These are phyloP conservation scores for Patella vulgata DNA, from an alignment of 1,140 invertebrate species.

Conservation along the genomic window DNA sequence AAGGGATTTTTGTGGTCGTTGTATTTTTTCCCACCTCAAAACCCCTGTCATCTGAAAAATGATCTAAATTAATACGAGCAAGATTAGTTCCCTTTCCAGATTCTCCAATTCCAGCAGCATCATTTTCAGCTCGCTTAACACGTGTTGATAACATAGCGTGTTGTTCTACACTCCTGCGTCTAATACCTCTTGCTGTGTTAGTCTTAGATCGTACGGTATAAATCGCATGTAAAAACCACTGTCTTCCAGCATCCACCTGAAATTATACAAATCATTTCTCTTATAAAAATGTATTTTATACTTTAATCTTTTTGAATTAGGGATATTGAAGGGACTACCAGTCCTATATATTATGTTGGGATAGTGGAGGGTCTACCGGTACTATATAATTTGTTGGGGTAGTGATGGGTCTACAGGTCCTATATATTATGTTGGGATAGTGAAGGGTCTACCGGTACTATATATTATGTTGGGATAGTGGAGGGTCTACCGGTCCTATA, in stretches of 20 bases:
- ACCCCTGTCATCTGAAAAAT: conserved; percentile 20
- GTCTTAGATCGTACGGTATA: conserved; percentile 59
- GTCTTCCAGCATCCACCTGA: conserved; percentile 60
- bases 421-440: too few species aligned
- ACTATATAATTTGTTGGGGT: too few species aligned
- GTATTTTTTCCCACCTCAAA: conserved; percentile 37
- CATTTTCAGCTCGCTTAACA: conserved; percentile 35
- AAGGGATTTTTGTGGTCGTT: conserved; percentile 24
- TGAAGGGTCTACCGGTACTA: too few species aligned
- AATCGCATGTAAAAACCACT: conserved; percentile 67
- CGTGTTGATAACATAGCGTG: conserved; percentile 2
- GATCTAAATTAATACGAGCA: conserved; percentile 48
- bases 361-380: too few species aligned
- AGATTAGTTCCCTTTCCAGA: conserved; percentile 64
- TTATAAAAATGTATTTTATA: too few species aligned
- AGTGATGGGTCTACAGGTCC: too few species aligned
- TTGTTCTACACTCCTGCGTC: conserved; percentile 43
- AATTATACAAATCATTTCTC: conserved; percentile 10
- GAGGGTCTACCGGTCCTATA: too few species aligned
- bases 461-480: too few species aligned
- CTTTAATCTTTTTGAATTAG: too few species aligned
- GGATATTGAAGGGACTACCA: too few species aligned
- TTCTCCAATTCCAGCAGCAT: conserved; percentile 42
- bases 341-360: too few species aligned
- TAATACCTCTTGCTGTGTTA: conserved; percentile 38